Evolutionary conservation across 2,113 vertebrate species (phyloP).

Genomic region (Dicaeum eximium): DNA sequence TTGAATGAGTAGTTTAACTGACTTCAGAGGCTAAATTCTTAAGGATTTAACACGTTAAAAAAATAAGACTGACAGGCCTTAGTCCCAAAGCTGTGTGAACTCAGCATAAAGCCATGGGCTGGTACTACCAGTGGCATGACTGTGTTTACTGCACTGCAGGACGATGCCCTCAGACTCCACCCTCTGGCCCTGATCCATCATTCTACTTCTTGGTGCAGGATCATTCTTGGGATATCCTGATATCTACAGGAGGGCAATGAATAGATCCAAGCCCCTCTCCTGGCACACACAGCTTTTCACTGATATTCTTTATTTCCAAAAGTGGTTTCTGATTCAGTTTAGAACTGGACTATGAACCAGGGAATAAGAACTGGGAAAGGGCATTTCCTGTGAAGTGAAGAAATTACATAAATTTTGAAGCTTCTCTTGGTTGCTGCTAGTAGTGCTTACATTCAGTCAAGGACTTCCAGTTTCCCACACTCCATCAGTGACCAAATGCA

Average conservation of each 20-base stretch:
- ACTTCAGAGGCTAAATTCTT: background rate
- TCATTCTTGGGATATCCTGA: rapidly evolving
- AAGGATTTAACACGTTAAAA: background rate
- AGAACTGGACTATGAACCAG: background rate
- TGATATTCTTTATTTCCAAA: background rate
- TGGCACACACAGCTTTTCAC: background rate
- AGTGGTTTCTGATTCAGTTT: background rate
- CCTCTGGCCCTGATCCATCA: background rate
- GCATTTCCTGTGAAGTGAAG: background rate
- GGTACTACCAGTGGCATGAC: background rate
- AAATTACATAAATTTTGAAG: background rate
- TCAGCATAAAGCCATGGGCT: background rate
- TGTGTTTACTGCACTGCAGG: background rate
- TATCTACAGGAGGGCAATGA: background rate
- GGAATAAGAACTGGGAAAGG: background rate
- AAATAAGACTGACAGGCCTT: background rate
- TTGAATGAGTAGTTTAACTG: background rate
- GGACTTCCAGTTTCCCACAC: background rate
- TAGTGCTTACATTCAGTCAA: background rate
- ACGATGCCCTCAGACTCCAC: background rate
- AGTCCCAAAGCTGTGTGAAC: background rate
- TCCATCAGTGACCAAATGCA: background rate
- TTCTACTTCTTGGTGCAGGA: background rate
- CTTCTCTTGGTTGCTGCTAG: background rate
- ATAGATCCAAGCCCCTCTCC: background rate